Evolutionary conservation across 1,140 invertebrate genomes (phyloP).

Genomic region (Drosophila baimaii): DNA sequence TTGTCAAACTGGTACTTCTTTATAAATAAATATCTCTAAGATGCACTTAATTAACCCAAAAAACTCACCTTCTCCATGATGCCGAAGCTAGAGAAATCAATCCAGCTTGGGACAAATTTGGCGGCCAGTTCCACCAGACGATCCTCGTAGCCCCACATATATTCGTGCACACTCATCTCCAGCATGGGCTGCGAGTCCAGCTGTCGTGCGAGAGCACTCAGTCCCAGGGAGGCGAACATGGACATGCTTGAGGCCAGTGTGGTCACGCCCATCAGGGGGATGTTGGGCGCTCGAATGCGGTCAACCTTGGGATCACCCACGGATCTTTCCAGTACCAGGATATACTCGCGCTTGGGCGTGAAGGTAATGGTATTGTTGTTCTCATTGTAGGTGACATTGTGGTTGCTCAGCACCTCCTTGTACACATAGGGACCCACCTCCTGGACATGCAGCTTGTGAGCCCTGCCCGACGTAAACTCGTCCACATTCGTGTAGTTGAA

Average conservation of each 20-base stretch:
- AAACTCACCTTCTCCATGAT: slow-evolving; percentile 91
- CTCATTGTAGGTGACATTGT: slow-evolving; percentile 88
- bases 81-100: slow-evolving; percentile 91
- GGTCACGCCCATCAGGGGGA: slow-evolving; percentile 88
- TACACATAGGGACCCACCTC: slow-evolving; percentile 95
- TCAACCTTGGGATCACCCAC: slow-evolving; percentile 88
- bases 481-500: slow-evolving; percentile 94
- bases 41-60: fast-evolving
- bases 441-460: slow-evolving; percentile 88
- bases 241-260: slow-evolving; percentile 67
- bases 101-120: slow-evolving; percentile 88
- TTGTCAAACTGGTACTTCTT: neutral
- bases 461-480: slow-evolving; percentile 88
- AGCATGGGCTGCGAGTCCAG: slow-evolving; percentile 89
- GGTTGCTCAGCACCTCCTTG: slow-evolving; percentile 89
- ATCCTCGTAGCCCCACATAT: slow-evolving; percentile 95
- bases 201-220: slow-evolving; percentile 87
- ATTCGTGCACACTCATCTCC: slow-evolving; percentile 89
- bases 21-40: neutral
- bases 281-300: slow-evolving; percentile 89
- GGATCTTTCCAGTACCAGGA: slow-evolving; percentile 89
- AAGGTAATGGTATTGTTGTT: slow-evolving; percentile 91
- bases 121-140: slow-evolving; percentile 88
- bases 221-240: slow-evolving; percentile 84
- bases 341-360: slow-evolving; percentile 87